Evolutionary conservation across 1,140 invertebrate genomes (phyloP), one percentile per base, ranked within the genome.

Genomic region (Drosophila sproati): DNA sequence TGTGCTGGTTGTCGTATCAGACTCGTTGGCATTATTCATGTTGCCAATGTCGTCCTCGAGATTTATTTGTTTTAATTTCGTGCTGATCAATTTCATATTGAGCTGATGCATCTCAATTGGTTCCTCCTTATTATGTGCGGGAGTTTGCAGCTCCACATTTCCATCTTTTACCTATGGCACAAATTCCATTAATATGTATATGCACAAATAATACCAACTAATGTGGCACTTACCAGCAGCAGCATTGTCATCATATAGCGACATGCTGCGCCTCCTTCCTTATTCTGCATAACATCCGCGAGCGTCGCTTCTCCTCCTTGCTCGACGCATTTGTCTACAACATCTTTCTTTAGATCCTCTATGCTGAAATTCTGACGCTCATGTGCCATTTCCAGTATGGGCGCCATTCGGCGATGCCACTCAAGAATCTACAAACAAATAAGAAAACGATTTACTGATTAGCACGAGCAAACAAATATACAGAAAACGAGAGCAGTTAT

Each of bases 281-380:
- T 89, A 35, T 67, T 59, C 29, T 55, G 50, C 67, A 92, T 60
- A 2, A 92, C 78, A 55, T 89, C 68, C 2, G 73, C 57, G 8
- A 92, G 67, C 0, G 87, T 64, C 2, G 80, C 82, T 8, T 8
- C 8, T 1, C 80, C 74, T 20, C 73, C 41, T 28, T 54, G 31
- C 29, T 73, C 52, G 45, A 78, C 48, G 10, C 80, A 89, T 8
- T 83, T 75, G 8, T 76, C 52, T 4, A 92, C 69, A 20, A 92
- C 77, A 59, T 92, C 82, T 12, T 88, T 85, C 2, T 90, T 88
- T 8, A 92, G 47, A 8, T 77, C 63, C 39, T 80, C 76, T 12
- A 92, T 82, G 31, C 88, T 88, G 34, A 92, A 92, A 55, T 89
- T 90, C 59, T 92, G 91, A 5, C 91, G 77, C 2, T 74, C 87